Evolutionary conservation across 2,797 vertebrate species (phyloP), one percentile per base, ranked within the genome.

Genomic region (Scomberomorus guttatus): DNA sequence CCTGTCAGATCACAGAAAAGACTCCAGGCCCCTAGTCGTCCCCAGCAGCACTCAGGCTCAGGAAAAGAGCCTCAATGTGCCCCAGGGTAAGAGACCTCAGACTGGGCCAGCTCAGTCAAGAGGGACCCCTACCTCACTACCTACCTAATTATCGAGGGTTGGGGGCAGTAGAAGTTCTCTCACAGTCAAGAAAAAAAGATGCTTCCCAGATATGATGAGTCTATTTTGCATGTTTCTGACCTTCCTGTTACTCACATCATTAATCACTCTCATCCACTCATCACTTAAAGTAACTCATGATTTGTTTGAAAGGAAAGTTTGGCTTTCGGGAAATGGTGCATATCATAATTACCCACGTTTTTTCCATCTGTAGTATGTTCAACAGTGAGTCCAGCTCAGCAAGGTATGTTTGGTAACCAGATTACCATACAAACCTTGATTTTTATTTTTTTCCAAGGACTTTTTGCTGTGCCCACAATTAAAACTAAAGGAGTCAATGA

Each of bases 1-100:
- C 89, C 96, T 97, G 93, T 96, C 97, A 95, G 97, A 97, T 95
- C 96, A 97, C 93, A 95, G 94, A 86, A 93, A 95, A 93, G 95
- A 94, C 91, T 93, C 88, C 13, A 94, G 93, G 93, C 90, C 92
- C 63, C 84, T 92, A 88, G 90, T 92, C 87, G 92, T 95, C 94
- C 95, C 96, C 95, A 94, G 95, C 95, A 79, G 58, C 85, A 17
- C 63, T 78, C 90, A 87, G 89, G 96, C 95, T 78, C 95, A 96
- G 89, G 96, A 97, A 96, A 97, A 98, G 96, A 95, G 94, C 77
- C 94, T 95, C 85, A 96, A 96, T 95, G 95, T 96, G 79, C 87
- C 94, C 82, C 95, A 95, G 95, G 95, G 95, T 96, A 96, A 96
- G 95, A 95, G 85, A 91, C 84, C 77, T 89, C 83, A 66, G 81